Evolutionary conservation across 2,888 invertebrate genomes (phyloP), one percentile per base, ranked within the genome.

Genomic region (Cosmorhoe ocellata): DNA sequence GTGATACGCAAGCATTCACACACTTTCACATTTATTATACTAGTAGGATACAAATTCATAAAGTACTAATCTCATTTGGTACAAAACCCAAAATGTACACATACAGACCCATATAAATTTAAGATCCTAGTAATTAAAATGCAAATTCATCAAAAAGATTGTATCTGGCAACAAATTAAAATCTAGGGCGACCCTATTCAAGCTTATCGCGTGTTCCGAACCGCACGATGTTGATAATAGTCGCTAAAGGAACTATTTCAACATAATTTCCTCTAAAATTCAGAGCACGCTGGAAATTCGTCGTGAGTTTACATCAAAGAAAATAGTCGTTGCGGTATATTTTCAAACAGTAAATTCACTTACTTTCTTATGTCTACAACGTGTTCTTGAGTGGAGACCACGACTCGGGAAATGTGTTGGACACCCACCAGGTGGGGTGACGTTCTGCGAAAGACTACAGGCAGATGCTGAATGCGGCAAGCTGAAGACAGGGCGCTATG

Each of bases 221-320:
- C 65, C 60, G 57, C 66, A 61, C 49, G 65, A 65, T 56, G 52
- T 47, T 47, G 58, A 67, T 70, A 68, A 68, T 68, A 71, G 64
- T 65, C 63, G 66, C 69, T 52, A 71, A 74, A 76, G 74, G 67
- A 84, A 84, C 85, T 84, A 84, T 84, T 79, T 65, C 69, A 66
- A 72, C 75, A 74, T 78, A 79, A 83, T 81, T 79, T 71, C 69
- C 78, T 74, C 71, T 68, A 69, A 81, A 80, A 83, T 82, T 72
- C 69, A 63, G 55, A 66, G 80, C 69, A 77, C 75, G 79, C 73
- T 66, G 81, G 74, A 78, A 76, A 86, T 85, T 79, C 69, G 63
- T 67, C 65, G 69, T 71, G 71, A 71, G 76, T 73, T 74, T 64
- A 75, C 79, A 74, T 85, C 86, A 86, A 85, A 86, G 86, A 76